Evolutionary conservation across 2,888 invertebrate genomes (phyloP), one percentile per base, ranked within the genome.

Genomic region (Diabrotica balteata): DNA sequence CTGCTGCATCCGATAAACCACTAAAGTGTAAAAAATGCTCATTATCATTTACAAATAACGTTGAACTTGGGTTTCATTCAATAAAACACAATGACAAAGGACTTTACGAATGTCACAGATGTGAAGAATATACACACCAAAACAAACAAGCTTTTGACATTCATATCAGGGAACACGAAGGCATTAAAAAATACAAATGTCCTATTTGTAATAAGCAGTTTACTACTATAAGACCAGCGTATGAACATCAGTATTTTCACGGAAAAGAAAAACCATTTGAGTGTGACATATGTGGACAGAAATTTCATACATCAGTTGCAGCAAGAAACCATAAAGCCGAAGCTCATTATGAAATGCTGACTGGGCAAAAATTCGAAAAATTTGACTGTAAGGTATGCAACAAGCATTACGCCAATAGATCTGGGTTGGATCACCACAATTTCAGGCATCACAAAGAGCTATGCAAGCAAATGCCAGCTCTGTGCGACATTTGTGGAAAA

Each of bases 21-120:
- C 86, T 87, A 55, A 84, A 85, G 59, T 88, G 88, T 68, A 85
- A 86, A 65, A 68, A 86, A 59, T 88, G 88, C 53, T 85, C 86
- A 4, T 85, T 86, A 68, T 80, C 85, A 7, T 88, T 86, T 71
- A 86, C 85, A 46, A 77, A 74, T 57, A 77, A 80, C 61, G 72
- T 81, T 11, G 81, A 78, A 9, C 81, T 79, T 63, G 81, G 80
- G 0, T 65, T 81, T 22, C 82, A 82, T 64, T 80, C 80, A 10
- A 77, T 77, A 51, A 70, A 67, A 8, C 82, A 82, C 69, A 78
- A 76, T 64, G 69, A 72, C 9, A 79, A 80, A 55, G 71, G 74
- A 10, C 76, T 77, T 65, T 80, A 79, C 59, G 75, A 73, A 57
- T 82, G 82, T 61, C 80, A 81, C 66, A 73, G 81, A 65, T 82